phyloP scores from a whole-genome alignment of 2,888 invertebrate species.

The Zeuzera pyrina region DNA sequence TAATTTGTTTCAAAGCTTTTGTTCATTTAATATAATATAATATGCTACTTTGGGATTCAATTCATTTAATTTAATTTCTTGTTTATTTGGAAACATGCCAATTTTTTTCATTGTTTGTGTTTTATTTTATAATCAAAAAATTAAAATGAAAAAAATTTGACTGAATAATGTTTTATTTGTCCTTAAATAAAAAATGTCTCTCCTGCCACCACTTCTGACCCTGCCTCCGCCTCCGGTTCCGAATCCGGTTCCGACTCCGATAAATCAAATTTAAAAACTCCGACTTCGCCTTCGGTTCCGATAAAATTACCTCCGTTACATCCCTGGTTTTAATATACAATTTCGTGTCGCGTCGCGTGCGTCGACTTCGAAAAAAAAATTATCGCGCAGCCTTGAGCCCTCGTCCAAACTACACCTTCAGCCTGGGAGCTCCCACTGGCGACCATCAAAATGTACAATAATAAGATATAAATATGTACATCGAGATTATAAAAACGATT shows the following conservation, averaged over 20 bases:
- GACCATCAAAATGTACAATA: no score
- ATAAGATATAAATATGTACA: no score
- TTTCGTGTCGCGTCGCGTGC: no score
- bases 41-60: not conserved
- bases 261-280: constrained; percentile 5
- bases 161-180: not conserved
- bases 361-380: no score
- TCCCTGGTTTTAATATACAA: not conserved
- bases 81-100: not conserved
- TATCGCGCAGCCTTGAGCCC: no score
- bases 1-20: constrained; percentile 6
- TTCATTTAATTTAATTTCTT: not conserved
- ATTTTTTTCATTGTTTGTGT: not conserved
- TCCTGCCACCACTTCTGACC: no score
- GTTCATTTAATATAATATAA: constrained; percentile 1
- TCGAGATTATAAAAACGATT: no score
- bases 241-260: not conserved
- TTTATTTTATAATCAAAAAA: not conserved
- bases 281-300: constrained; percentile 2
- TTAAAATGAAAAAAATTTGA: no score
- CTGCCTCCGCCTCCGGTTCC: not conserved
- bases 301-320: constrained; percentile 1
- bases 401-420: no score
- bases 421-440: no score
- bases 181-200: no score